Conservation (phyloP, 2,888 invertebrate species). For the Pristionchus entomophagus region DNA sequence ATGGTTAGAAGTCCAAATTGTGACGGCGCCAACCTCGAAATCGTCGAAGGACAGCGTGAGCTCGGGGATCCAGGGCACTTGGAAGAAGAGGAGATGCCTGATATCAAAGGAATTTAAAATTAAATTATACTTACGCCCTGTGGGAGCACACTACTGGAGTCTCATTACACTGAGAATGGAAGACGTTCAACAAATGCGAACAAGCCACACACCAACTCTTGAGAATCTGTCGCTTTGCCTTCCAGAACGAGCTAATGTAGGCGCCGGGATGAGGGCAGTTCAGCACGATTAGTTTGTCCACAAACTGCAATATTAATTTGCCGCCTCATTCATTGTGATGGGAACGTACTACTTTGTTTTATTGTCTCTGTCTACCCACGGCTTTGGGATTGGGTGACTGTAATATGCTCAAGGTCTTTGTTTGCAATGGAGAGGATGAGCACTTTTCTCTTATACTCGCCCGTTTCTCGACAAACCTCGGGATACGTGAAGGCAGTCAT, state of each 20-base stretch:
- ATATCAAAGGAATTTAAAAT: not conserved
- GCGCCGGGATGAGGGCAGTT: conserved; percentile 85
- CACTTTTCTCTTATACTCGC: no score
- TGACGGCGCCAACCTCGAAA: conserved; percentile 77
- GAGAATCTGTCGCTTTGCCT: conserved; percentile 76
- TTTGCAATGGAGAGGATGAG: no score
- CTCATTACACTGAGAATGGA: no score
- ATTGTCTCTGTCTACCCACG: no score
- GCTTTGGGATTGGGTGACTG: no score
- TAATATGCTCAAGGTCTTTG: no score
- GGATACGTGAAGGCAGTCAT: conserved; percentile 72
- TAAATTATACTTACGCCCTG: no score
- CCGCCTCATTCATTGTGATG: no score
- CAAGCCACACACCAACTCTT: conserved; percentile 62
- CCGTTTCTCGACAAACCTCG: no score
- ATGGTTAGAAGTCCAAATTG: conserved; percentile 84
- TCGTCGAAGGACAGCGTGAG: conserved; percentile 82
- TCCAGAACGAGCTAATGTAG: conserved; percentile 80
- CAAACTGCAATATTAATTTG: conserved; percentile 78
- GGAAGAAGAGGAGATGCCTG: conserved; percentile 81
- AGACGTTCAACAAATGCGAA: conserved; percentile 40
- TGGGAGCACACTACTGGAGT: no score
- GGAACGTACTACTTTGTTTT: no score
- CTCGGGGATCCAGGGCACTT: conserved; percentile 83
- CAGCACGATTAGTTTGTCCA: conserved; percentile 83